These are phyloP conservation scores for Macrosteles quadrilineatus DNA, from an alignment of 1,140 invertebrate species.

Conservation along the genomic window DNA sequence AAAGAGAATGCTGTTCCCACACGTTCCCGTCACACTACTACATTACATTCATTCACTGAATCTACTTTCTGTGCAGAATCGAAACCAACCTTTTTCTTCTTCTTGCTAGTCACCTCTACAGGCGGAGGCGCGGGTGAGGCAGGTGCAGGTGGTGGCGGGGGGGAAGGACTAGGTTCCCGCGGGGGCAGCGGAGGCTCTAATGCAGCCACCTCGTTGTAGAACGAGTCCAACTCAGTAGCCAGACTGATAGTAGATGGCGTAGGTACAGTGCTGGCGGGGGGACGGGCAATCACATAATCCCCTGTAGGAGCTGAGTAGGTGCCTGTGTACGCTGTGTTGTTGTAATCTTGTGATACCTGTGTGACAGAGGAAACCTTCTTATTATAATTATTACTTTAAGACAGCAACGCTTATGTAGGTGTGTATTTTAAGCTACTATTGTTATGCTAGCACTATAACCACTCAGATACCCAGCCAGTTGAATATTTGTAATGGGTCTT, in stretches of 20 bases:
- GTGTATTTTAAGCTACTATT: no score
- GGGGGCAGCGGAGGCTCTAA: slow-evolving; percentile 50
- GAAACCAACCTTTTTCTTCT: slow-evolving; percentile 56
- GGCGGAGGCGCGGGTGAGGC: slow-evolving; percentile 33
- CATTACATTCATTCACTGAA: no score
- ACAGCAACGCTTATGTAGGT: no score
- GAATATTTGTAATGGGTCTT: no score
- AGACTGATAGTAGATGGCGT: slow-evolving; percentile 47
- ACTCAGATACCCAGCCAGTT: no score
- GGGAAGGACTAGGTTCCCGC: slow-evolving; percentile 30
- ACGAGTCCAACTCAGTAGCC: slow-evolving; percentile 57
- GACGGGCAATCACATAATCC: slow-evolving; percentile 39
- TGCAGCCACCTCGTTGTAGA: slow-evolving; percentile 62
- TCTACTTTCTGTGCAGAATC: no score
- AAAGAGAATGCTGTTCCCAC: no score
- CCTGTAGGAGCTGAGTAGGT: slow-evolving; percentile 49
- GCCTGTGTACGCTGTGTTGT: neutral
- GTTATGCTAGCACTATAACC: no score
- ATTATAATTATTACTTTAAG: no score
- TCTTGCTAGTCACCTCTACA: slow-evolving; percentile 45
- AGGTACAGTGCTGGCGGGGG: neutral
- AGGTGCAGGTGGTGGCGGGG: slow-evolving; percentile 39
- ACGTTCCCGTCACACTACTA: no score
- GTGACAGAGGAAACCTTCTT: no score
- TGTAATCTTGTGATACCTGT: no score